Evolutionary conservation across 2,797 vertebrate genomes (phyloP).

Genomic region (Eidolon dupreanum): DNA sequence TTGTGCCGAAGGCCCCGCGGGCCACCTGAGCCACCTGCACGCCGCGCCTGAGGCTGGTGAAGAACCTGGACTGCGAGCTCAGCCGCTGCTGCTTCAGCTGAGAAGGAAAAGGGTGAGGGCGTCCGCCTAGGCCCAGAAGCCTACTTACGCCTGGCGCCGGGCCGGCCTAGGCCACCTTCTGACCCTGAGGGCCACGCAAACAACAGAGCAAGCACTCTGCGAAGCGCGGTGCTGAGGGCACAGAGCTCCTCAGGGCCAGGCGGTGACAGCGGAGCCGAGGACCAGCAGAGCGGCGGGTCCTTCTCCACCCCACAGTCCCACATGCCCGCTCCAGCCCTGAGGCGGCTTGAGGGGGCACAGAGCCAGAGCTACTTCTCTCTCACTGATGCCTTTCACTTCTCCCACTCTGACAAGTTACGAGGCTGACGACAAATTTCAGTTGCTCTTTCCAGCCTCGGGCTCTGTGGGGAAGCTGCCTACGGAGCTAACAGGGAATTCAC

Average conservation of each 20-base stretch:
- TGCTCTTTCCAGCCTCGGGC: neutral
- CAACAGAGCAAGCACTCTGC: fast-evolving
- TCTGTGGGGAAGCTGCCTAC: neutral
- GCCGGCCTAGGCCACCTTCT: neutral
- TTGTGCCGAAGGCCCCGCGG: neutral
- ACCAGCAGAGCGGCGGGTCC: neutral
- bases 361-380: neutral
- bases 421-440: neutral
- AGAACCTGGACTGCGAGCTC: neutral
- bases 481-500: neutral
- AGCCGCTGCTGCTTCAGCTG: neutral
- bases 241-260: neutral
- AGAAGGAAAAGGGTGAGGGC: neutral
- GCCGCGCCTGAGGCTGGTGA: neutral
- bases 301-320: too few species aligned
- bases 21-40: neutral
- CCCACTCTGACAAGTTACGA: neutral
- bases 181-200: neutral
- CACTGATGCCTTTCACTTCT: neutral
- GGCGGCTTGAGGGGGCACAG: fast-evolving
- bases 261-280: neutral
- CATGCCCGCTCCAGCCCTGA: fast-evolving
- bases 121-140: neutral
- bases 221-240: neutral
- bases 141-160: neutral